Conservation (phyloP, 2,113 vertebrate genomes). For the Falcunculus frontatus region DNA sequence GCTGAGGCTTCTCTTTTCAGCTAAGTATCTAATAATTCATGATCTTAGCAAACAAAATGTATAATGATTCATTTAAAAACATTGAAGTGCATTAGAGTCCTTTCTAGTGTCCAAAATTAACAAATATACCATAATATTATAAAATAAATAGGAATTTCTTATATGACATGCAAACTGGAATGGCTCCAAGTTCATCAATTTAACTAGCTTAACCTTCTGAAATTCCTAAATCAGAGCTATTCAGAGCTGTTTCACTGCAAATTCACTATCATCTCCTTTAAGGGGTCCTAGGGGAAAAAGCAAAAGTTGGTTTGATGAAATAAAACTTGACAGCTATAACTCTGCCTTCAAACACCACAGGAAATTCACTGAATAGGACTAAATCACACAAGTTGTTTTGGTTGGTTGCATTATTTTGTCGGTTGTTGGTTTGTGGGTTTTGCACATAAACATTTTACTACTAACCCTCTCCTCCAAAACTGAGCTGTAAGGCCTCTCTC, state of each 20-base stretch:
- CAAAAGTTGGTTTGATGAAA: background rate
- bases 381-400: background rate
- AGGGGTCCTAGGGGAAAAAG: background rate
- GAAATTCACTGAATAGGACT: background rate
- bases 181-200: background rate
- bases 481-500: background rate
- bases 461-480: background rate
- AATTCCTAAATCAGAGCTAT: background rate
- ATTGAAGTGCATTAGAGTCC: background rate
- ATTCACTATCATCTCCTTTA: background rate
- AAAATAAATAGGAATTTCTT: background rate
- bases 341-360: background rate
- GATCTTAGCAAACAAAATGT: background rate
- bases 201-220: background rate
- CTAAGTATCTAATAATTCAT: fast-evolving
- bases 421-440: background rate
- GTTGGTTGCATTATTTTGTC: background rate
- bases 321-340: background rate
- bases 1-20: background rate
- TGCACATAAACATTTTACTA: background rate
- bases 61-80: background rate
- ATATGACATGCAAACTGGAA: background rate
- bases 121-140: background rate
- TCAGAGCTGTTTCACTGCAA: background rate
- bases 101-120: background rate